A percentile compares a stretch with the other conserved stretches of the same genome.
Evolutionary conservation across 2,888 invertebrate genomes (phyloP).

Genomic region (Hydriomena furcata): DNA sequence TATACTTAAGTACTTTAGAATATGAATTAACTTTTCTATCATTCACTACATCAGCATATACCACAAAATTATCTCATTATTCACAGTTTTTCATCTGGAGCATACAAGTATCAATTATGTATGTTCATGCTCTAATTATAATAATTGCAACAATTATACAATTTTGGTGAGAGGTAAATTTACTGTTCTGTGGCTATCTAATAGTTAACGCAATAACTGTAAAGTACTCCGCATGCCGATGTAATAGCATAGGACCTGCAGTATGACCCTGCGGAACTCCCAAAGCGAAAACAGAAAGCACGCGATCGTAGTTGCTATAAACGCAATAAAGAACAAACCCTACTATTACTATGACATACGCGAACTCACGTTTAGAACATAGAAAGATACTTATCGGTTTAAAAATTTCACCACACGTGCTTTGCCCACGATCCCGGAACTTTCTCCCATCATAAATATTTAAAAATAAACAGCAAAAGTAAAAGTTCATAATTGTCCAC

Average conservation of each 20-base stretch:
- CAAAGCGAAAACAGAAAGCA: conserved; percentile 28
- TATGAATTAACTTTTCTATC: neutral
- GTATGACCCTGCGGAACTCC: conserved; percentile 32
- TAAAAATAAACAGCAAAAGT: conserved; percentile 54
- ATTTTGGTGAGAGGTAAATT: conserved; percentile 49
- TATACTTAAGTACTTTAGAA: too few species aligned
- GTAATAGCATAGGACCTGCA: conserved; percentile 30
- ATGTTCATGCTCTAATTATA: conserved; percentile 60
- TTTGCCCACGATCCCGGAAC: conserved; percentile 49
- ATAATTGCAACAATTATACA: conserved; percentile 56
- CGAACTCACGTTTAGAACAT: conserved; percentile 39
- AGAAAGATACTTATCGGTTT: conserved; percentile 40
- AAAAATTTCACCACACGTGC: conserved; percentile 51
- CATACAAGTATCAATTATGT: conserved; percentile 51
- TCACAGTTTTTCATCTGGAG: conserved; percentile 48
- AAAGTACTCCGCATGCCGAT: conserved; percentile 28
- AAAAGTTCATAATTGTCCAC: conserved; percentile 68
- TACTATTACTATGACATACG: conserved; percentile 42
- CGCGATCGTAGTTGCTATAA: conserved; percentile 27
- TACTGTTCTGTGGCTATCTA: conserved; percentile 32
- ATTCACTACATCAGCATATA: conserved; percentile 27
- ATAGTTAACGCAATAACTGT: conserved; percentile 31
- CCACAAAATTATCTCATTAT: conserved; percentile 41
- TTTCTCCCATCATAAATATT: conserved; percentile 56
- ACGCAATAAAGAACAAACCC: conserved; percentile 36